Evolutionary conservation across 2,113 vertebrate genomes (phyloP).

Genomic region (pig (Sus scrofa)): DNA sequence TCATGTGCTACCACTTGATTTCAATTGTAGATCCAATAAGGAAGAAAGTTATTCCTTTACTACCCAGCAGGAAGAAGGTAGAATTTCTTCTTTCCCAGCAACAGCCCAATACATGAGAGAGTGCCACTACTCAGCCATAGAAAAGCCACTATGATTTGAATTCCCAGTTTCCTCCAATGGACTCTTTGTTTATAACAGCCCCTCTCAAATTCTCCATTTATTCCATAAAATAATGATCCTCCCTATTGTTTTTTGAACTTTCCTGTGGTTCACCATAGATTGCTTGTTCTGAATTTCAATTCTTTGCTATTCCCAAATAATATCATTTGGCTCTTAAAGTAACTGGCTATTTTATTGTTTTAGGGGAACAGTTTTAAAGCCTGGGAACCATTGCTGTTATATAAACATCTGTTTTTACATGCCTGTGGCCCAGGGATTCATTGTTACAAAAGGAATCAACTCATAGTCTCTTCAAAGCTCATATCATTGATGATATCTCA

Average conservation of each 20-base stretch:
- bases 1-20: neutral
- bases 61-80: neutral
- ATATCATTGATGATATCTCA: neutral
- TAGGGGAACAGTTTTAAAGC: neutral
- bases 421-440: neutral
- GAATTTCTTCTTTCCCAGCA: neutral
- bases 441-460: neutral
- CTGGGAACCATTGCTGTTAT: neutral
- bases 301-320: neutral
- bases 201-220: neutral
- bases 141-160: neutral
- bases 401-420: neutral
- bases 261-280: neutral
- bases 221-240: neutral
- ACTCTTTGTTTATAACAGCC: neutral
- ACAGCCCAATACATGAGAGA: neutral
- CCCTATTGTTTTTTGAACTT: neutral
- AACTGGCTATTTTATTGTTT: neutral
- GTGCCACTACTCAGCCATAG: neutral
- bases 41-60: neutral
- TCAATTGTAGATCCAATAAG: neutral
- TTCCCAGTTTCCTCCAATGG: neutral
- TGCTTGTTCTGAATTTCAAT: neutral
- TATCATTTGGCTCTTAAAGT: neutral
- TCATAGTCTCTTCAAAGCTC: neutral